Conservation (phyloP, 2,888 invertebrate genomes). For the Dicranocentrus wangi region DNA sequence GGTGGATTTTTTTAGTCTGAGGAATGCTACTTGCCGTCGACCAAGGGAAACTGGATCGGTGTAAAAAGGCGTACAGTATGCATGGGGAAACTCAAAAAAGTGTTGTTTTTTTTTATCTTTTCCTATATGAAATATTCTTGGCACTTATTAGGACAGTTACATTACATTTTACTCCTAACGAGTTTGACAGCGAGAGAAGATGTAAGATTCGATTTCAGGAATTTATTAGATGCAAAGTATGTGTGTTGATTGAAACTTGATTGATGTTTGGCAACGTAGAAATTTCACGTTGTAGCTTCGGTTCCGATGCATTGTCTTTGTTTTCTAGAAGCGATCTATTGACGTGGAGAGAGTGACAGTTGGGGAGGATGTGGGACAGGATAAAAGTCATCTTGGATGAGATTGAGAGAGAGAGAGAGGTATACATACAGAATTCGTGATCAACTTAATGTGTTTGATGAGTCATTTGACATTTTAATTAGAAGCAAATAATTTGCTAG, state of each 20-base stretch:
- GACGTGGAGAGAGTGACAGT: too few species aligned
- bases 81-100: background rate
- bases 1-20: constrained; percentile 27
- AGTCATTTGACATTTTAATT: constrained; percentile 15
- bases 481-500: background rate
- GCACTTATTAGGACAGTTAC: constrained; percentile 51
- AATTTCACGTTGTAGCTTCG: background rate
- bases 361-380: too few species aligned
- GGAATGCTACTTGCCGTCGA: constrained; percentile 26
- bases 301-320: too few species aligned
- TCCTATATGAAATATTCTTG: constrained; percentile 38
- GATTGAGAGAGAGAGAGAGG: too few species aligned
- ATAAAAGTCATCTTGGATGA: too few species aligned
- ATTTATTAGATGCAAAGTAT: constrained; percentile 48
- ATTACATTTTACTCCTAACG: constrained; percentile 50
- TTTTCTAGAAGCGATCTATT: too few species aligned
- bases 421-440: background rate
- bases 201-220: constrained; percentile 54
- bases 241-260: constrained; percentile 53
- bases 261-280: constrained; percentile 41
- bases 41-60: background rate
- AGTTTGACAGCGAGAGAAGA: constrained; percentile 55
- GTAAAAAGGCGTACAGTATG: background rate
- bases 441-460: too few species aligned
- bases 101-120: background rate